Percentiles rank a stretch among this genome's conserved stretches.
Evolutionary conservation across 2,113 vertebrate species (phyloP).

Genomic region (Chinchilla lanigera): DNA sequence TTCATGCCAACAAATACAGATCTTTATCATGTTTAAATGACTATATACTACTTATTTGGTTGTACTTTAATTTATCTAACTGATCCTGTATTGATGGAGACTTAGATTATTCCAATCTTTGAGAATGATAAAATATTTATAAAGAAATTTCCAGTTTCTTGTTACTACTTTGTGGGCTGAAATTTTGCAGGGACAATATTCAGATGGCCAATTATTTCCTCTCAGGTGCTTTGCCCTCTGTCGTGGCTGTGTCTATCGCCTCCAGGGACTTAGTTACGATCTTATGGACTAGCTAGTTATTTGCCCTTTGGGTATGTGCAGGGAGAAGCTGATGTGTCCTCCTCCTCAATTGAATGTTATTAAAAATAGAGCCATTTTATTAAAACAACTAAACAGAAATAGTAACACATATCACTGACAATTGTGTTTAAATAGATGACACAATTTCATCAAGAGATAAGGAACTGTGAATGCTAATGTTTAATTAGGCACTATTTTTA

Average conservation of each 20-base stretch:
- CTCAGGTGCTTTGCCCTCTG: not conserved
- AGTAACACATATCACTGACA: conserved; percentile 4
- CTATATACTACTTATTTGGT: not conserved
- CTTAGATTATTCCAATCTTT: conserved; percentile 43
- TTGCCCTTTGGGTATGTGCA: not conserved
- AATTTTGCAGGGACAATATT: conserved; percentile 46
- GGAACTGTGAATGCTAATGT: not conserved
- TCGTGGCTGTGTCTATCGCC: not conserved
- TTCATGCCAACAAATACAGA: conserved; percentile 22
- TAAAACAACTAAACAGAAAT: conserved; percentile 14
- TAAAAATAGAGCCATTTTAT: conserved; percentile 48
- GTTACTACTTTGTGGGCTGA: not conserved
- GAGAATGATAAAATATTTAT: conserved; percentile 55
- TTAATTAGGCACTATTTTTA: conserved; percentile 32
- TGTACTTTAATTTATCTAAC: conserved; percentile 17
- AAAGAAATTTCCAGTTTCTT: conserved; percentile 47
- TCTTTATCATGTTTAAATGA: conserved; percentile 49
- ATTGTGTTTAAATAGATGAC: conserved; percentile 10
- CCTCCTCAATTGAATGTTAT: not conserved
- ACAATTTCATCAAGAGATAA: conserved; percentile 42
- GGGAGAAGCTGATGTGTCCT: not conserved
- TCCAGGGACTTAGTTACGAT: not conserved
- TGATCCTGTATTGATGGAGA: not conserved
- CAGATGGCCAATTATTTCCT: conserved; percentile 44
- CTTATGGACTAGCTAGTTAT: not conserved